These are phyloP conservation scores for Chydorus sphaericus DNA, from an alignment of 2,888 invertebrate genomes.

Conservation along the genomic window DNA sequence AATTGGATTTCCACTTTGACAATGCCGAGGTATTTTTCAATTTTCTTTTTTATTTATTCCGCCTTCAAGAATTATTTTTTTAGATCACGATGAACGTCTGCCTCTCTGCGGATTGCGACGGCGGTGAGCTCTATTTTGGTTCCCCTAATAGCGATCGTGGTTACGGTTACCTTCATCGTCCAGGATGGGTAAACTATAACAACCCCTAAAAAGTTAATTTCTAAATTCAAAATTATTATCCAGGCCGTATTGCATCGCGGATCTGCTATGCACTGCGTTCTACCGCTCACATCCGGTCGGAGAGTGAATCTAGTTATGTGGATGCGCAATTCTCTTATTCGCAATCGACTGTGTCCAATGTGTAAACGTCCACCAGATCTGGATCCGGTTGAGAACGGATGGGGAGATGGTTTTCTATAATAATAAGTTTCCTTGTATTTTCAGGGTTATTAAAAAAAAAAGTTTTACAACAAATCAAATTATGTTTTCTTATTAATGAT, in stretches of 20 bases:
- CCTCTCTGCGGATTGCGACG: slow-evolving; percentile 27
- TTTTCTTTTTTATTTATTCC: background rate
- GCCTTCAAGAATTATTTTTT: slow-evolving; percentile 2
- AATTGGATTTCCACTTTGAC: slow-evolving; percentile 31
- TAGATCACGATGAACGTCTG: slow-evolving; percentile 31
- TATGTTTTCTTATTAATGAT: background rate
- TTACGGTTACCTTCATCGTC: slow-evolving; percentile 21
- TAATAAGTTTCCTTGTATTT: background rate
- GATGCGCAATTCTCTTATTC: slow-evolving; percentile 30
- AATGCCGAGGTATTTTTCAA: slow-evolving; percentile 28
- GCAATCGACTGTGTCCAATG: slow-evolving; percentile 32
- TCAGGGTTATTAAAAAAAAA: background rate
- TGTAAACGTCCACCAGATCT: slow-evolving; percentile 27
- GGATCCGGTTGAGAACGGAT: slow-evolving; percentile 19
- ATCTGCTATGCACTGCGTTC: slow-evolving; percentile 30
- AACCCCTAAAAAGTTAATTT: too few species aligned
- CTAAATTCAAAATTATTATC: too few species aligned
- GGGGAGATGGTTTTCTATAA: slow-evolving; percentile 23
- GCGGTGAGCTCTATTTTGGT: slow-evolving; percentile 30
- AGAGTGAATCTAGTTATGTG: slow-evolving; percentile 32
- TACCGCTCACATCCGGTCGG: slow-evolving; percentile 27
- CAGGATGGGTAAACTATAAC: too few species aligned
- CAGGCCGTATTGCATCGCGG: slow-evolving; percentile 31
- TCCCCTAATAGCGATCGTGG: slow-evolving; percentile 9
- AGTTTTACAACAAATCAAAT: too few species aligned